Conservation (phyloP, 2,113 vertebrate genomes). For the Neolamprologus caudopunctatus region DNA sequence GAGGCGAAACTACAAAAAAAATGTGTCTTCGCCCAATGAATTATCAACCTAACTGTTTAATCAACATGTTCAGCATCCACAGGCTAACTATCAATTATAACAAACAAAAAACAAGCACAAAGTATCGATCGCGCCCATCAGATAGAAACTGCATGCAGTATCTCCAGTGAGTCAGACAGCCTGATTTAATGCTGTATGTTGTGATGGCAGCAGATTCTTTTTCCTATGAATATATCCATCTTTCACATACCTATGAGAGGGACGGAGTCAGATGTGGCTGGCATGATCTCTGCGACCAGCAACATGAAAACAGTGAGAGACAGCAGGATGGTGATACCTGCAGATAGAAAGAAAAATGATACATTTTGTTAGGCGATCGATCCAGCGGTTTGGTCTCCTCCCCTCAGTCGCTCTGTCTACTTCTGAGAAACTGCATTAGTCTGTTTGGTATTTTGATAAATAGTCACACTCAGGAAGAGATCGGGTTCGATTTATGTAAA, state of each 20-base stretch:
- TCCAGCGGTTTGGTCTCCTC: not conserved
- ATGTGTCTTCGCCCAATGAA: not conserved
- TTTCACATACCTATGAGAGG: constrained; percentile 66
- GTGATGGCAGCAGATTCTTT: not conserved
- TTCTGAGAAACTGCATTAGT: not conserved
- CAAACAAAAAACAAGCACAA: not conserved
- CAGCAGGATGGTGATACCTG: constrained; percentile 69
- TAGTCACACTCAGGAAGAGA: not conserved
- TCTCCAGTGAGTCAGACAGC: not conserved
- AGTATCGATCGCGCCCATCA: not conserved
- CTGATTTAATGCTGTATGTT: not conserved
- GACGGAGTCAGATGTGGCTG: constrained; percentile 71
- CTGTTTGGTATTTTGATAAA: constrained; percentile 38
- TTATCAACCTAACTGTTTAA: not conserved
- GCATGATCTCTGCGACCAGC: constrained; percentile 70
- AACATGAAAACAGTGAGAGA: constrained; percentile 72
- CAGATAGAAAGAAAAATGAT: not conserved
- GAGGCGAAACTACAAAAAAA: not conserved
- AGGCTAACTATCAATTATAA: not conserved
- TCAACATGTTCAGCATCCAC: not conserved
- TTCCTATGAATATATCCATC: not conserved
- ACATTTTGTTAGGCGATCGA: not conserved
- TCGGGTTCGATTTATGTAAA: constrained; percentile 49
- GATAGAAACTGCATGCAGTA: not conserved
- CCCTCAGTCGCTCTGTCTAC: not conserved